phyloP scores from a whole-genome alignment of 2,797 vertebrate genomes.

The Okamejei kenojei region DNA sequence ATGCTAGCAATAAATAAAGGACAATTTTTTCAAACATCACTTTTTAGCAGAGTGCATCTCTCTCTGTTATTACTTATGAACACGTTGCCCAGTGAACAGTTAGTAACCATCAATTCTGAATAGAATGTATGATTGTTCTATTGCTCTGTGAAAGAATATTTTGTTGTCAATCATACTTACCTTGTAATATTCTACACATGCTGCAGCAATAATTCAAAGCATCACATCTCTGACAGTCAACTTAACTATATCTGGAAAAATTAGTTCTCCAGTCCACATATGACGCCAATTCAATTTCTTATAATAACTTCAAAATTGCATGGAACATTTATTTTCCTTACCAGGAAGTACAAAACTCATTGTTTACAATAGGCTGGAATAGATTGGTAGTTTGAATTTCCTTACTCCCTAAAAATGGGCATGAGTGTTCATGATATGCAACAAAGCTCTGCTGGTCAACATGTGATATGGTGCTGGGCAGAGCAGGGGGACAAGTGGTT shows the following conservation, averaged over 20 bases:
- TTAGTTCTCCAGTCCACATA: background rate
- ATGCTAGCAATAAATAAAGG: too few relatives aligned
- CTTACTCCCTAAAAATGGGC: background rate
- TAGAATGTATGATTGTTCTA: background rate
- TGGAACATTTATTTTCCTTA: background rate
- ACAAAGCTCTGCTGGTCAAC: too few relatives aligned
- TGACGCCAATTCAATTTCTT: background rate
- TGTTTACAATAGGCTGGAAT: background rate
- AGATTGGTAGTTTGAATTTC: background rate
- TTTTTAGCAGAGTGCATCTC: background rate
- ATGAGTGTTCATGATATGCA: too few relatives aligned
- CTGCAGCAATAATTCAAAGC: background rate
- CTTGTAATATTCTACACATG: background rate
- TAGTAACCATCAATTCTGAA: background rate
- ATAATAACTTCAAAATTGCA: background rate
- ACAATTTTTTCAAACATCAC: background rate
- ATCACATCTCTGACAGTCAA: background rate
- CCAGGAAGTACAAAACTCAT: background rate
- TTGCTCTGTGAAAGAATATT: background rate
- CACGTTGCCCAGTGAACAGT: background rate
- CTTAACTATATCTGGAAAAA: background rate
- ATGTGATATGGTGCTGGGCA: too few relatives aligned
- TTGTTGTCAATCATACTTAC: background rate
- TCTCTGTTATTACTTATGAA: background rate
- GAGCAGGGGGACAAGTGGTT: too few relatives aligned